Evolutionary conservation across 2,888 invertebrate species (phyloP).

Genomic region (Sturmia bella): DNA sequence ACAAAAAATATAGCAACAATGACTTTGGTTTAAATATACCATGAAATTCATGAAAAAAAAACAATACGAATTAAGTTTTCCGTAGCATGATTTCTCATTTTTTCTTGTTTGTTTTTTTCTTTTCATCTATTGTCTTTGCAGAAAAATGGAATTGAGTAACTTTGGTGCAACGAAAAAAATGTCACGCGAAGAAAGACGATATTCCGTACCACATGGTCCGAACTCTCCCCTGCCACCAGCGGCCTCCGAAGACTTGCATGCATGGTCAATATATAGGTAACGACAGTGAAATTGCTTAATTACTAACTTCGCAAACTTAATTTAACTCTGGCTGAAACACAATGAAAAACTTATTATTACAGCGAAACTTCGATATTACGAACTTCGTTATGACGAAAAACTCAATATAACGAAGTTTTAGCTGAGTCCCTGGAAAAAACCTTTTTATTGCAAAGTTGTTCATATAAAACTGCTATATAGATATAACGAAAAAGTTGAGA

Average conservation of each 20-base stretch:
- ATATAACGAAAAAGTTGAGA: too few relatives aligned
- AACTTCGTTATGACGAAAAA: too few relatives aligned
- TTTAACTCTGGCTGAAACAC: too few relatives aligned
- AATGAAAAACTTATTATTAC: too few relatives aligned
- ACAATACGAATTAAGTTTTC: slow-evolving; percentile 23
- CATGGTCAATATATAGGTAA: slow-evolving; percentile 97
- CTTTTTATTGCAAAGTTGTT: too few relatives aligned
- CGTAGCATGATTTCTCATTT: slow-evolving; percentile 31
- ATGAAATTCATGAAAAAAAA: slow-evolving; percentile 23
- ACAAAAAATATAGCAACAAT: slow-evolving; percentile 54
- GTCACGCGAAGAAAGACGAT: slow-evolving; percentile 88
- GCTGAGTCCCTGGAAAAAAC: too few relatives aligned
- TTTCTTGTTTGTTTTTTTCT: slow-evolving; percentile 48
- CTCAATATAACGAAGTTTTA: too few relatives aligned
- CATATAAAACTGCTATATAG: too few relatives aligned
- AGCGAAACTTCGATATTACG: too few relatives aligned
- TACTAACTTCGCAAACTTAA: too few relatives aligned
- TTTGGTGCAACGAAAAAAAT: slow-evolving; percentile 80
- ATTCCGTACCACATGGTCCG: slow-evolving; percentile 93
- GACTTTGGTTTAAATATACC: slow-evolving; percentile 61
- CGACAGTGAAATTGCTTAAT: neutral
- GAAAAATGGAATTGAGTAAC: slow-evolving; percentile 81
- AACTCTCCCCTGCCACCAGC: slow-evolving; percentile 87
- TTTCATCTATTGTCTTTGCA: slow-evolving; percentile 70
- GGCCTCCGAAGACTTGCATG: slow-evolving; percentile 95